A percentile compares a stretch with the other conserved stretches of the same genome.
phyloP scores from a whole-genome alignment of 2,113 vertebrate species.

The Archocentrus centrarchus region DNA sequence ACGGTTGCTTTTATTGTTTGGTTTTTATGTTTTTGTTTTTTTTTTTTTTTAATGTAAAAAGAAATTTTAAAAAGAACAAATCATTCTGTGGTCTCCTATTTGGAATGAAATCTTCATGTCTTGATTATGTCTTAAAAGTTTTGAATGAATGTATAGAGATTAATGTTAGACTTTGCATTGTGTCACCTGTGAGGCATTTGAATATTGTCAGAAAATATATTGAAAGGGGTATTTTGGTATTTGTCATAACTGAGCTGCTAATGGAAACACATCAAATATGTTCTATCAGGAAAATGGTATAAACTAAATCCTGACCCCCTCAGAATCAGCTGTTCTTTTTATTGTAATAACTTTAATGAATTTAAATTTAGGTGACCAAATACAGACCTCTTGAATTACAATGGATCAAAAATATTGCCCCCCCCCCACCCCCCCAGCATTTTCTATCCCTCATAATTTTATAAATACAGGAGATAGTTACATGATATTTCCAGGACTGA shows the following conservation, averaged over 20 bases:
- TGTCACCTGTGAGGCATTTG: constrained; percentile 22
- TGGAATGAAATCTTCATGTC: constrained; percentile 59
- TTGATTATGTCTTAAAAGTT: constrained; percentile 63
- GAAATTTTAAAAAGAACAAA: constrained; percentile 36
- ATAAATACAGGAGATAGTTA: no score
- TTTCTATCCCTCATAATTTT: no score
- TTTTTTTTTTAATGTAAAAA: constrained; percentile 27
- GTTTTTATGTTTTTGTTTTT: not conserved
- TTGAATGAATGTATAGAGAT: constrained; percentile 48
- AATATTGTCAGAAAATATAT: constrained; percentile 24
- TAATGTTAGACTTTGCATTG: constrained; percentile 29
- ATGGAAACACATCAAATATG: constrained; percentile 18
- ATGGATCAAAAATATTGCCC: no score
- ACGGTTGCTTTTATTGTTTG: constrained; percentile 66
- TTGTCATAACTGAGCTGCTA: constrained; percentile 28
- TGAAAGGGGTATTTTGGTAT: constrained; percentile 35
- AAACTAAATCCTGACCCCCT: not conserved
- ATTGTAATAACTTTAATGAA: not conserved
- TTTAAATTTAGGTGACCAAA: not conserved
- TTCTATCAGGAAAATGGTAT: not conserved
- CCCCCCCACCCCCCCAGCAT: no score
- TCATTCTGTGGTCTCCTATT: constrained; percentile 39
- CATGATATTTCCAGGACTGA: no score
- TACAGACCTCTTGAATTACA: no score
- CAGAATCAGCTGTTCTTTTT: not conserved